Evolutionary conservation across 2,113 vertebrate genomes (phyloP), one percentile per base, ranked within the genome.

Genomic region (Xyliphius kryptos): DNA sequence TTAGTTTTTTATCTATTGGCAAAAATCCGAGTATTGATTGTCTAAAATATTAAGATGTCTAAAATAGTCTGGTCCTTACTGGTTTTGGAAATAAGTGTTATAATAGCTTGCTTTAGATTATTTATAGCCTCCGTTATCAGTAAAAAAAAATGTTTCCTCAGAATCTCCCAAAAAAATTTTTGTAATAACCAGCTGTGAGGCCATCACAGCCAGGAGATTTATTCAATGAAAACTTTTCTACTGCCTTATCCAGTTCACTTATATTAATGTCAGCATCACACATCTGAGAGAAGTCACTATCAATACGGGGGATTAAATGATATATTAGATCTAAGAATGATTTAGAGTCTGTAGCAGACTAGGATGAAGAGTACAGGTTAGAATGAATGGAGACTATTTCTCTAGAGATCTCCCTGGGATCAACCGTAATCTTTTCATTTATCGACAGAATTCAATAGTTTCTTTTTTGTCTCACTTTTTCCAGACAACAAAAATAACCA

Each of bases 51-150:
- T 56, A 16, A 61, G 32, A 49, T 40, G 16, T 51, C 47, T 5
- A 40, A 44, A 19, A 48, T 5, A 1, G 26, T 48, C 1, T 11
- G 20, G 11, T 37, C 15, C 8, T 66, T 57, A 20, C 26, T 57
- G 46, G 19, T 26, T 66, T 58, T 6, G 49, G 40, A 4, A 55
- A 47, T 37, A 61, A 20, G n/a, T 7, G n/a, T 40, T 32, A 55
- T 61, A 21, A 54, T 3, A 12, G 19, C 10, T 47, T 55, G 57
- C 9, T 46, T 61, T 43, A 61, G n/a, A n/a, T n/a, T n/a, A n/a
- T n/a, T n/a, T n/a, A n/a, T n/a, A n/a, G n/a, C n/a, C n/a, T n/a
- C 40, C 3, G 50, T 22, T 20, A 12, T 48, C 19, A 48, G 16
- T 19, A 48, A 9, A 4, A 13, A 50, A 21, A 15, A 21, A 12